A percentile compares a stretch with the other conserved stretches of the same genome.
phyloP scores from a whole-genome alignment of 2,797 vertebrate species.

The Odontamblyopus rebecca region DNA sequence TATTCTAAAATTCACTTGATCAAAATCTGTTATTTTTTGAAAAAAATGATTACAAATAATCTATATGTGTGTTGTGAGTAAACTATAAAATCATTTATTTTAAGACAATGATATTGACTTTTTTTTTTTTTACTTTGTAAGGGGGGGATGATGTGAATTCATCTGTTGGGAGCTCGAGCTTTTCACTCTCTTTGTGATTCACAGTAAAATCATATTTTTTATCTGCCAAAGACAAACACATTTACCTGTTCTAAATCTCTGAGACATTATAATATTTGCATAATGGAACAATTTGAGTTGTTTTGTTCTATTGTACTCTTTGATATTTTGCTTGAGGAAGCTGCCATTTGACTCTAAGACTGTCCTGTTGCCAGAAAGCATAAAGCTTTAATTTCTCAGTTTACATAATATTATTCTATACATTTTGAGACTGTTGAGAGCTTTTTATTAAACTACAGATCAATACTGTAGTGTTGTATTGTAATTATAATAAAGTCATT shows the following conservation, averaged over 20 bases:
- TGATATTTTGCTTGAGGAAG: not conserved
- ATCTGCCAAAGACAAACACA: slow-evolving; percentile 50
- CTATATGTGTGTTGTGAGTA: not conserved
- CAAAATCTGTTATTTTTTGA: no score
- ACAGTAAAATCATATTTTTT: slow-evolving; percentile 2
- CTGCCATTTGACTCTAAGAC: slow-evolving; percentile 26
- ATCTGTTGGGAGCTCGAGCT: not conserved
- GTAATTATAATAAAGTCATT: slow-evolving; percentile 50
- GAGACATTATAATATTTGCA: not conserved
- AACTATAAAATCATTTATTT: not conserved
- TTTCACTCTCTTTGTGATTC: no score
- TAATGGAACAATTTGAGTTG: not conserved
- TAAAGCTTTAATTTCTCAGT: slow-evolving; percentile 65
- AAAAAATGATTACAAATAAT: not conserved
- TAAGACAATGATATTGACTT: not conserved
- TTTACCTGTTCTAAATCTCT: not conserved
- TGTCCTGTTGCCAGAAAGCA: slow-evolving; percentile 44
- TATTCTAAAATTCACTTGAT: not conserved
- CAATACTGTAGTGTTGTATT: slow-evolving; percentile 53
- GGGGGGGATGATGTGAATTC: not conserved
- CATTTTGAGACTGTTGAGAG: slow-evolving; percentile 65
- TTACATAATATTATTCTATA: slow-evolving; percentile 51
- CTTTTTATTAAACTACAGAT: slow-evolving; percentile 59
- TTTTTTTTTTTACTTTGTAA: not conserved
- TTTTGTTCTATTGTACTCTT: not conserved